Evolutionary conservation across 1,140 invertebrate genomes (phyloP).

Genomic region (Galleria mellonella): DNA sequence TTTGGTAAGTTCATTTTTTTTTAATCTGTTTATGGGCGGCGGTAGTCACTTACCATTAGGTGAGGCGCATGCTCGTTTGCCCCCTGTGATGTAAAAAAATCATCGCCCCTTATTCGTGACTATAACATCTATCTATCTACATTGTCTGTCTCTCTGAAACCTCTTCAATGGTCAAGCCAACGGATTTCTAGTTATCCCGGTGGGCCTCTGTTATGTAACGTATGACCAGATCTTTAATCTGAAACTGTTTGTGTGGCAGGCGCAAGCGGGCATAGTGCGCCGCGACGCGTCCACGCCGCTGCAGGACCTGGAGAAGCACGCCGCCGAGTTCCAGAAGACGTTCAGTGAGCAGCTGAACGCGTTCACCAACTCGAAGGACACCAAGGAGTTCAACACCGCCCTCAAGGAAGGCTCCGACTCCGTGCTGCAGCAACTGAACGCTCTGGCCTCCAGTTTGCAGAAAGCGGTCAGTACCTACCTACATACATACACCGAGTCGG

Average conservation of each 20-base stretch:
- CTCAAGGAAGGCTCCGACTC: constrained; percentile 50
- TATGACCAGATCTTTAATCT: not conserved
- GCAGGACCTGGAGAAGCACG: constrained; percentile 47
- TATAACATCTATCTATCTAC: not conserved
- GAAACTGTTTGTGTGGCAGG: constrained; percentile 15
- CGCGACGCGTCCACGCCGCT: constrained; percentile 40
- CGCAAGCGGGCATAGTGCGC: constrained; percentile 32
- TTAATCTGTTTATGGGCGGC: not conserved
- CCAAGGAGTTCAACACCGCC: constrained; percentile 48
- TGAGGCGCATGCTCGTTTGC: no score
- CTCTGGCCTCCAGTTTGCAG: constrained; percentile 41
- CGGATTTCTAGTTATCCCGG: no score
- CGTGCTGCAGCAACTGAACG: constrained; percentile 44
- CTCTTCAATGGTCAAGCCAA: no score
- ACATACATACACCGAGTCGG: not conserved
- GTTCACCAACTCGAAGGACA: constrained; percentile 48
- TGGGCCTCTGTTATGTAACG: not conserved
- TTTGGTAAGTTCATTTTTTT: constrained; percentile 33
- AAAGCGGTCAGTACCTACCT: constrained; percentile 30
- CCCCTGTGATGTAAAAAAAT: no score
- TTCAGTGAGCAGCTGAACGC: constrained; percentile 44
- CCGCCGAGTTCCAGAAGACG: constrained; percentile 48
- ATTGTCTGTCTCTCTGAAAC: not conserved
- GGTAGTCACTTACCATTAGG: no score
- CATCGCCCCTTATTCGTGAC: not conserved